A percentile compares a stretch with the other conserved stretches of the same genome.
Evolutionary conservation across 1,140 invertebrate species (phyloP).

Genomic region (Musca vetustissima): DNA sequence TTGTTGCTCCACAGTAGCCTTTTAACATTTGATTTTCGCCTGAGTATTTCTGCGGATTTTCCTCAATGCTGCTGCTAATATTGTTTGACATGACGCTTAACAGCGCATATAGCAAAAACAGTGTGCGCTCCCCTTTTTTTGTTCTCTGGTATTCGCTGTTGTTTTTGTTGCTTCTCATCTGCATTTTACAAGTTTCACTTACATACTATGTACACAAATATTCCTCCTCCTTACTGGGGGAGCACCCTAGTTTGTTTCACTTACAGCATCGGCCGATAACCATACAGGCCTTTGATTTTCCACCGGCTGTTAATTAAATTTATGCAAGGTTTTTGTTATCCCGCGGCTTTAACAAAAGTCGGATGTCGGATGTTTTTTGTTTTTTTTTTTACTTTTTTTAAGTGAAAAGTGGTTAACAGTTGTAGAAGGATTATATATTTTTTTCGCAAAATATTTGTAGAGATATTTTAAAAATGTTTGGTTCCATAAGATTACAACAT

Average conservation of each 20-base stretch:
- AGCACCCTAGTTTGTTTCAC: not conserved
- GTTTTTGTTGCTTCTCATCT: not conserved
- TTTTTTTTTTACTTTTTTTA: too few relatives aligned
- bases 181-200: not conserved
- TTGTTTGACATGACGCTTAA: conserved; percentile 15
- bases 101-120: not conserved
- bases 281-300: not conserved
- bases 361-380: too few relatives aligned
- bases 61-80: not conserved
- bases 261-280: too few relatives aligned
- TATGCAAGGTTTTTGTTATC: not conserved
- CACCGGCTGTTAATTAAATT: conserved; percentile 20
- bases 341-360: too few relatives aligned
- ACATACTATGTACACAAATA: too few relatives aligned
- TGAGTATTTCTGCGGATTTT: not conserved
- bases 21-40: not conserved
- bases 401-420: too few relatives aligned
- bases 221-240: not conserved
- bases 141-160: not conserved
- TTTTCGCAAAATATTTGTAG: too few relatives aligned
- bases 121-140: not conserved
- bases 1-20: not conserved
- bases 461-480: too few relatives aligned
- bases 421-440: too few relatives aligned
- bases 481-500: too few relatives aligned